Base-by-base conservation (phyloP, 2,888 invertebrate species). In the Glyphotaelius pellucidus region DNA sequence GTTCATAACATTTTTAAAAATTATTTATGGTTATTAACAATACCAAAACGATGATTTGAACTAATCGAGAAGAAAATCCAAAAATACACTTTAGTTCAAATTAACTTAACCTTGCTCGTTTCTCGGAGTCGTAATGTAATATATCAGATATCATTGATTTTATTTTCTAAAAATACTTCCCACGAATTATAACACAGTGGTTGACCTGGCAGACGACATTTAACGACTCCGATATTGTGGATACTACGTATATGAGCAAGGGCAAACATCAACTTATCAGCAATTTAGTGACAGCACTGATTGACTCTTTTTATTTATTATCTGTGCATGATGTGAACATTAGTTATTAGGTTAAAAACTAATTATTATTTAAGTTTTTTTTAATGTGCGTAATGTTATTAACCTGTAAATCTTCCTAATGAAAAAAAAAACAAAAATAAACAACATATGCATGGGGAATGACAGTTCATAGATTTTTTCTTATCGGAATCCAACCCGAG, bases 391-490 rank as follows among this genome's bases (percentile, higher is more conserved):
- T 42, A 42, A 12, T 42, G 42, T 42, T 12, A 11, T 7, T 38
- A 9, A 38, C 9, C 42, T 42, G 42, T 1, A 42, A 42, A 42
- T 42, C 12, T 42, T 42, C 42, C 42, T 42, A 42, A 38, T 7
- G 11, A 42, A 42, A 38, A 38, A 3, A 35, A 12, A 67, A 67
- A 19, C 25, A 25, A 19, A 19, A 19, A 67, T 25, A 67, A 38
- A n/a, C 9, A 15, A 15, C 38, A 85, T 2, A 14, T 12, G 25
- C 25, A 19, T 32, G 35, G 35, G 32, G 11, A 85, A 85, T 85
- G 85, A 85, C 85, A 85, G 85, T 38, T 85, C 42, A 25, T 25
- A 25, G 47, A 19, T 85, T 85, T n/a, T 85, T 85, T 31, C 81
- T 38, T 85, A 85, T 85, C 85, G n/a, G 38, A 38, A 38, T 85